These are phyloP conservation scores for Psittacula cyanocephala DNA, from an alignment of 2,113 vertebrate genomes.

Conservation along the genomic window DNA sequence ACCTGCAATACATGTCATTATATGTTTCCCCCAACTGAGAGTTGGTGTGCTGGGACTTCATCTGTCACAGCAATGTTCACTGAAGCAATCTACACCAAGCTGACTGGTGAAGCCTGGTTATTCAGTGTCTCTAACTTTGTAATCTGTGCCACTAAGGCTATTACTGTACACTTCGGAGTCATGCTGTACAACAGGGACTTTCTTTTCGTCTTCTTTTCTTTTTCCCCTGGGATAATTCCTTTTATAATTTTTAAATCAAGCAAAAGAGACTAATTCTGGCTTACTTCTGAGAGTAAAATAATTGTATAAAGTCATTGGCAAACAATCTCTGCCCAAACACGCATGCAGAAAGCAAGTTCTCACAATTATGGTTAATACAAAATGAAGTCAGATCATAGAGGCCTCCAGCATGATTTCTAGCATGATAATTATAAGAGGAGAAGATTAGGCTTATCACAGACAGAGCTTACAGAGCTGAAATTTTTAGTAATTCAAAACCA, in stretches of 20 bases:
- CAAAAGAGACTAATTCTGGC: not conserved
- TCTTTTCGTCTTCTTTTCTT: not conserved
- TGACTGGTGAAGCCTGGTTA: not conserved
- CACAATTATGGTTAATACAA: slow-evolving; percentile 47
- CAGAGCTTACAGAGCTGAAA: not conserved
- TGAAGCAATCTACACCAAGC: not conserved
- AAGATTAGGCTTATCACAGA: slow-evolving; percentile 52
- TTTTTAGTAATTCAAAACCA: slow-evolving; percentile 33
- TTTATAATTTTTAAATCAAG: not conserved
- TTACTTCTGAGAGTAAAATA: slow-evolving; percentile 30
- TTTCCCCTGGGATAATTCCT: not conserved
- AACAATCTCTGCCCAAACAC: slow-evolving; percentile 47
- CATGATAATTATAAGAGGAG: slow-evolving; percentile 38
- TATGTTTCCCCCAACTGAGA: not conserved
- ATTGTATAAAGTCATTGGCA: slow-evolving; percentile 42
- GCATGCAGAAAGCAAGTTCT: slow-evolving; percentile 58
- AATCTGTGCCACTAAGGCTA: not conserved
- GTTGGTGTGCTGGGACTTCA: not conserved
- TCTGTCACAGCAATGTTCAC: not conserved
- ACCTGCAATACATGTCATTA: not conserved
- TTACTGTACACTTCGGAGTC: not conserved
- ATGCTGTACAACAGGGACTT: not conserved
- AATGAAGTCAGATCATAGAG: slow-evolving; percentile 39
- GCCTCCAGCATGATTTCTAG: slow-evolving; percentile 43
- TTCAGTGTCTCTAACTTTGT: not conserved